phyloP scores from a whole-genome alignment of 2,888 invertebrate species.

The Crioceris asparagi region DNA sequence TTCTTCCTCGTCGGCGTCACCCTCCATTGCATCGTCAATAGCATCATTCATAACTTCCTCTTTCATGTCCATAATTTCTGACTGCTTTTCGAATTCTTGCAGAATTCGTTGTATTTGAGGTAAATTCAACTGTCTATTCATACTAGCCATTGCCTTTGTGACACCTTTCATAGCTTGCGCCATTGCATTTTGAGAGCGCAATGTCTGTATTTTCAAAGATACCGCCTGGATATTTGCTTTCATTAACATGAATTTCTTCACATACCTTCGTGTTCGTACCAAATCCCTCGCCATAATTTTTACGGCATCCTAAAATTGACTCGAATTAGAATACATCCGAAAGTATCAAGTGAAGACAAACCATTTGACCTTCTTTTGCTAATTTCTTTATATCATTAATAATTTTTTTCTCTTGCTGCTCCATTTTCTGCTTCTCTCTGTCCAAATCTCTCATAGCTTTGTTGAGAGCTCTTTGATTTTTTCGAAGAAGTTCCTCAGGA shows the following conservation, averaged over 20 bases:
- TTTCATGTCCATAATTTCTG: conserved; percentile 99
- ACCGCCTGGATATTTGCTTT: conserved; percentile 98
- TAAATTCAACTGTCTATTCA: conserved; percentile 94
- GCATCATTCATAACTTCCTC: conserved; percentile 99
- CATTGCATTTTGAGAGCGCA: conserved; percentile 98
- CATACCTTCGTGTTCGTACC: conserved; percentile 88
- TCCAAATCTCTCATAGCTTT: conserved; percentile 98
- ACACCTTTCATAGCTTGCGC: conserved; percentile 99
- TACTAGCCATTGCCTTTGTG: conserved; percentile 94
- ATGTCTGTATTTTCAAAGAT: conserved; percentile 92
- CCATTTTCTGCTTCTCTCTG: conserved; percentile 84
- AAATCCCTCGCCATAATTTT: conserved; percentile 99
- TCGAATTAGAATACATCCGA: neutral
- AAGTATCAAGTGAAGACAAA: conserved; percentile 28
- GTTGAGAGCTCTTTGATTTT: conserved; percentile 95
- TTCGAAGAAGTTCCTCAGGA: conserved; percentile 95
- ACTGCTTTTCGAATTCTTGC: conserved; percentile 97
- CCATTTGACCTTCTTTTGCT: conserved; percentile 99
- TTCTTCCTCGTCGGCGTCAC: conserved; percentile 96
- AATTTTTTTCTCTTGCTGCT: conserved; percentile 97
- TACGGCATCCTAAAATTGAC: conserved; percentile 76
- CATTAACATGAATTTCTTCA: conserved; percentile 99
- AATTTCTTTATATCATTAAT: conserved; percentile 97
- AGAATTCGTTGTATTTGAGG: conserved; percentile 98
- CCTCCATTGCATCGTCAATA: conserved; percentile 99